Conservation (phyloP, 2,888 invertebrate species). For the Mylabris sibirica region DNA sequence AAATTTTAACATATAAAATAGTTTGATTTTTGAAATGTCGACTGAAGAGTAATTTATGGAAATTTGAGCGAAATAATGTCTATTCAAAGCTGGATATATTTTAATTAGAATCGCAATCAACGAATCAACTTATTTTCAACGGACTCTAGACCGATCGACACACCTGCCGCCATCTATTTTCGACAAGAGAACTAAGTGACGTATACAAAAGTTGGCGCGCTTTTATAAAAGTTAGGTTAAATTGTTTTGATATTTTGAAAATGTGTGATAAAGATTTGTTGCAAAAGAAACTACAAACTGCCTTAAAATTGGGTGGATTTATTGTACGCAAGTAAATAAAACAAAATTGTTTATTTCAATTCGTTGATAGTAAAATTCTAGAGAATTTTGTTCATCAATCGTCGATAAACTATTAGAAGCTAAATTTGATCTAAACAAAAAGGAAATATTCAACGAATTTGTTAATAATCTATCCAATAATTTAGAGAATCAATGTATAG, state of each 20-base stretch:
- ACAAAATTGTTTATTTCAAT: constrained; percentile 9
- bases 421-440: constrained; percentile 63
- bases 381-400: constrained; percentile 77
- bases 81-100: no score
- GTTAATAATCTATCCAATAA: constrained; percentile 80
- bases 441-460: constrained; percentile 71
- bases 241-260: constrained; percentile 8
- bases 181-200: neutral
- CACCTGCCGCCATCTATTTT: neutral
- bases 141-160: no score
- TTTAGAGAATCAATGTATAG: constrained; percentile 79
- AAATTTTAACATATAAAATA: no score
- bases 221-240: constrained; percentile 9
- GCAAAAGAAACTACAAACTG: constrained; percentile 69
- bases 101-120: no score
- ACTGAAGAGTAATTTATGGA: no score
- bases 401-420: constrained; percentile 69
- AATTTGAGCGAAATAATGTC: no score
- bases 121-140: no score
- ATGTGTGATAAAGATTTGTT: constrained; percentile 62
- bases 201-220: neutral
- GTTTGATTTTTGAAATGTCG: no score
- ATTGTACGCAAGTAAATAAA: constrained; percentile 68
- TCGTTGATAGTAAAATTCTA: constrained; percentile 49
- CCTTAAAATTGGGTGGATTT: constrained; percentile 80